Evolutionary conservation across 2,888 invertebrate genomes (phyloP).

Genomic region (Tiliacea citrago): DNA sequence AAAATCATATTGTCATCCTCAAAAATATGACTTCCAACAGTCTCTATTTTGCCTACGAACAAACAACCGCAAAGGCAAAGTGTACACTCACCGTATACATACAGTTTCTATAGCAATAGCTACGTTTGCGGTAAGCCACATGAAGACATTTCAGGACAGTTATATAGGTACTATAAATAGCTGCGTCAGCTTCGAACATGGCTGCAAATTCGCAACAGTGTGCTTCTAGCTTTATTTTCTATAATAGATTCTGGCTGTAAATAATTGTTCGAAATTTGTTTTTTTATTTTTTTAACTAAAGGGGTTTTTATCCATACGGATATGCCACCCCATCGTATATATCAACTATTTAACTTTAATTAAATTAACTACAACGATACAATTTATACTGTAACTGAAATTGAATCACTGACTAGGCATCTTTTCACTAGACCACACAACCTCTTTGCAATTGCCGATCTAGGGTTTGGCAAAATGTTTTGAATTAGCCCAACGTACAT

Average conservation of each 20-base stretch:
- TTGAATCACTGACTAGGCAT: no score
- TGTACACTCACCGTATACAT: background rate
- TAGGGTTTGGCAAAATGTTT: no score
- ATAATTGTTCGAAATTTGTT: background rate
- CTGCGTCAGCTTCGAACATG: background rate
- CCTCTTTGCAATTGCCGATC: no score
- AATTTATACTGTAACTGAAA: no score
- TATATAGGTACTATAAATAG: background rate
- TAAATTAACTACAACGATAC: no score
- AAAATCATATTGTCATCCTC: background rate
- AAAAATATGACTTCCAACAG: background rate
- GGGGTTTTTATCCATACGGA: no score
- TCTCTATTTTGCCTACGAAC: background rate
- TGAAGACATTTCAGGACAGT: background rate
- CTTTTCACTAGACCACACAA: no score
- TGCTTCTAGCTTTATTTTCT: background rate
- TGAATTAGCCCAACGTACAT: no score
- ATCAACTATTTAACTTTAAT: no score
- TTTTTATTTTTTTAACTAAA: no score
- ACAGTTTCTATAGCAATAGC: background rate
- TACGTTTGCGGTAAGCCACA: conserved; percentile 4
- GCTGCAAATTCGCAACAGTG: background rate
- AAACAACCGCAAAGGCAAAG: background rate
- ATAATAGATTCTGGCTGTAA: background rate
- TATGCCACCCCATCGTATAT: no score